Evolutionary conservation across 2,888 invertebrate species (phyloP), one percentile per base, ranked within the genome.

Genomic region (Euplagia quadripunctaria): DNA sequence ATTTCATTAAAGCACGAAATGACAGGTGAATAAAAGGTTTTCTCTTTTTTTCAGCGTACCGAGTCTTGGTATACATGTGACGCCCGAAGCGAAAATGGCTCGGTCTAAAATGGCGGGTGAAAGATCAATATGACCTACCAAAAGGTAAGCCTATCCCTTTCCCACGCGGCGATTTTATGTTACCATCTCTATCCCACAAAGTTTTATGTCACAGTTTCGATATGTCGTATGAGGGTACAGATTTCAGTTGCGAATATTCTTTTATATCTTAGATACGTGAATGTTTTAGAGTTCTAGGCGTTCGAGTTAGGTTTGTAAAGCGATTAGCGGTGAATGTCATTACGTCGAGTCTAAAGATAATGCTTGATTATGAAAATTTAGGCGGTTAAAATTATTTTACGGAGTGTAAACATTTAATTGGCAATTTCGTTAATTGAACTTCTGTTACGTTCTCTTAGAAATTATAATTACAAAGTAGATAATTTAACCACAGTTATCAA

Each of bases 81-180:
- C 91, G 94, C 94, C 91, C 88, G 89, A 87, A 94, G 93, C 92
- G 92, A 94, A 94, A 96, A 94, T 94, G 94, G 92, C 90, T 90
- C 91, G 88, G 88, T 90, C 90, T 94, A 95, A 95, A 95, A 96
- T 95, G 96, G 96, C 94, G 95, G 95, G 93, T 94, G 94, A 94
- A 94, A 96, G 96, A 96, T 96, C 96, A 96, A 96, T 96, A 96
- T 95, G 92, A 94, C 90, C 94, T 91, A 94, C 94, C 94, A 91
- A 94, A 95, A 94, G 93, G 92, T 92, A 70, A 88, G 78, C 73
- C 88, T 86, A 55, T 93, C 94, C 80, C 89, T 83, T 78, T 94
- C 88, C 63, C 83, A 78, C 94, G 74, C 75, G 72, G 67, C 17
- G 42, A 64, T 70, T 84, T 84, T 72, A 85, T 83, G 72, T 72